These are phyloP conservation scores for Cryptops parisi DNA, from an alignment of 2,888 invertebrate genomes.

Conservation along the genomic window DNA sequence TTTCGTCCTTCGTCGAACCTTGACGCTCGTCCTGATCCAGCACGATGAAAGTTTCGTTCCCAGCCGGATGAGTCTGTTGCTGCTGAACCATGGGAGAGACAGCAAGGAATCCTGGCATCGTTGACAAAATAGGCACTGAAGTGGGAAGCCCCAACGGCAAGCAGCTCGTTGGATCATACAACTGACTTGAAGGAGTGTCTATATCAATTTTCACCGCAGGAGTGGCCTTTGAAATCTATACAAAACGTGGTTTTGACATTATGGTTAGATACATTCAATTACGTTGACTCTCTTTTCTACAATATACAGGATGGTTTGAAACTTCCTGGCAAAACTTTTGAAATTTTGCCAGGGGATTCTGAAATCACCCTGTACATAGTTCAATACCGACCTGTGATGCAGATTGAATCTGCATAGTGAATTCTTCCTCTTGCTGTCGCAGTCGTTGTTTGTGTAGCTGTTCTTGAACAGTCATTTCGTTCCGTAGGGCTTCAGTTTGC, in stretches of 20 bases:
- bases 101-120: background rate
- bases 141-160: background rate
- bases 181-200: too few species aligned
- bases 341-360: too few species aligned
- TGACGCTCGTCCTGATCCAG: constrained; percentile 20
- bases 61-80: background rate
- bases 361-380: too few species aligned
- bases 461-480: constrained; percentile 25
- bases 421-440: constrained; percentile 57
- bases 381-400: constrained; percentile 9
- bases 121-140: background rate
- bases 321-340: too few species aligned
- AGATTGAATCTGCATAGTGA: constrained; percentile 50
- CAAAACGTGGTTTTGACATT: too few species aligned
- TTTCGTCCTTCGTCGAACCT: constrained; percentile 13
- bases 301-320: background rate
- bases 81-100: background rate
- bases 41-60: constrained; percentile 16
- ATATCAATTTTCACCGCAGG: too few species aligned
- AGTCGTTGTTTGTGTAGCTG: constrained; percentile 42
- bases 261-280: too few species aligned
- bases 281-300: too few species aligned
- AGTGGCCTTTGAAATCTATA: too few species aligned
- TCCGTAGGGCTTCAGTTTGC: constrained; percentile 19
- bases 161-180: background rate